Evolutionary conservation across 1,140 invertebrate genomes (phyloP).

Genomic region (Helicoverpa zea): DNA sequence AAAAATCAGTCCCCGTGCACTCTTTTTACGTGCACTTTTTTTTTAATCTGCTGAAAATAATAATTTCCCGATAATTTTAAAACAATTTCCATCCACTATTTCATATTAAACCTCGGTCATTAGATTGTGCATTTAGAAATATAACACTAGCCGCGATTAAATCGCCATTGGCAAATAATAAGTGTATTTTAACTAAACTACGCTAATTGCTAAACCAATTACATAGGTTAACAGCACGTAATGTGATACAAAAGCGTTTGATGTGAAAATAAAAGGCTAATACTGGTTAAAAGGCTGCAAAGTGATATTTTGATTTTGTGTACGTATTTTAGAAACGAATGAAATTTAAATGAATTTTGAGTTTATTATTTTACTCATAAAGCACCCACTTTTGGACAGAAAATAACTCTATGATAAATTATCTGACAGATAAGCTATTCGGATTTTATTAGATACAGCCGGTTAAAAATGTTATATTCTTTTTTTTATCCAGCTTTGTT

Average conservation of each 20-base stretch:
- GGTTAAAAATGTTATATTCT: too few relatives aligned
- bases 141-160: background rate
- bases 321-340: background rate
- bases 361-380: too few relatives aligned
- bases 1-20: too few relatives aligned
- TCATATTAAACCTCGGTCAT: background rate
- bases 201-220: background rate
- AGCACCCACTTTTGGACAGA: too few relatives aligned
- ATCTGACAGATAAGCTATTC: too few relatives aligned
- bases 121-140: background rate
- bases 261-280: background rate
- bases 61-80: too few relatives aligned
- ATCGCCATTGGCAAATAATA: background rate
- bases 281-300: background rate
- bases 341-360: too few relatives aligned
- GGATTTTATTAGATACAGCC: too few relatives aligned
- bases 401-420: too few relatives aligned
- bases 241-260: slow-evolving; percentile 3
- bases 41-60: too few relatives aligned
- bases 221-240: background rate
- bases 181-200: background rate
- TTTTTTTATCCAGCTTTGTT: too few relatives aligned
- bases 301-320: background rate
- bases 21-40: too few relatives aligned
- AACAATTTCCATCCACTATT: background rate